Evolutionary conservation across 2,113 vertebrate genomes (phyloP), one percentile per base, ranked within the genome.

Genomic region (Callionymus lyra): DNA sequence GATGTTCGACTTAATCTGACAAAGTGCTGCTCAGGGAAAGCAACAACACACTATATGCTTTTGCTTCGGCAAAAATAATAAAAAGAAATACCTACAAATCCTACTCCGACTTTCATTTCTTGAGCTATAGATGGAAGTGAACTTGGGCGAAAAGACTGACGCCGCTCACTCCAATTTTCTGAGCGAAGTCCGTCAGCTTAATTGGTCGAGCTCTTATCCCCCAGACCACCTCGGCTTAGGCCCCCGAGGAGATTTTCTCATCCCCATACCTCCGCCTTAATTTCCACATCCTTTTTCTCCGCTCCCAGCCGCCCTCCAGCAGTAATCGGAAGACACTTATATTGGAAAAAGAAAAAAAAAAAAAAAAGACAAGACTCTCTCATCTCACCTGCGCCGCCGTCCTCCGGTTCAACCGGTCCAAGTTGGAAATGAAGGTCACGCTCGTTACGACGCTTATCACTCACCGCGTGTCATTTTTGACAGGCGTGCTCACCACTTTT

Each of bases 381-480:
- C 39, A 16, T 47, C 43, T 44, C 46, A 9, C n/a, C 65, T 63
- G 46, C 49, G 10, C 37, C 40, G 50, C 52, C 54, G 34, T 44
- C 53, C n/a, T n/a, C n/a, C n/a, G n/a, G n/a, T n/a, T n/a, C n/a
- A n/a, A 60, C 47, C 63, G 47, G 69, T 65, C 67, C 73, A 69
- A 63, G 58, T 52, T 62, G 57, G 76, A 80, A 83, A 82, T 79
- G 77, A 74, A 81, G 49, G 67, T 65, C 59, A 58, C 72, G 68
- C 79, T 81, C 42, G 56, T 80, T 81, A 65, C 80, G 76, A 77
- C 65, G 59, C 76, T 70, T 83, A 83, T 86, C 81, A 84, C 77
- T 84, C 84, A 79, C 55, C 6, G 49, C 58, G 47, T 59, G 58
- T 66, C 60, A 53, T 57, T 83, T 72, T 63, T 43, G 54, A 69